A percentile compares a stretch with the other conserved stretches of the same genome.
Evolutionary conservation across 2,113 vertebrate species (phyloP).

Genomic region (Vireo altiloquus): DNA sequence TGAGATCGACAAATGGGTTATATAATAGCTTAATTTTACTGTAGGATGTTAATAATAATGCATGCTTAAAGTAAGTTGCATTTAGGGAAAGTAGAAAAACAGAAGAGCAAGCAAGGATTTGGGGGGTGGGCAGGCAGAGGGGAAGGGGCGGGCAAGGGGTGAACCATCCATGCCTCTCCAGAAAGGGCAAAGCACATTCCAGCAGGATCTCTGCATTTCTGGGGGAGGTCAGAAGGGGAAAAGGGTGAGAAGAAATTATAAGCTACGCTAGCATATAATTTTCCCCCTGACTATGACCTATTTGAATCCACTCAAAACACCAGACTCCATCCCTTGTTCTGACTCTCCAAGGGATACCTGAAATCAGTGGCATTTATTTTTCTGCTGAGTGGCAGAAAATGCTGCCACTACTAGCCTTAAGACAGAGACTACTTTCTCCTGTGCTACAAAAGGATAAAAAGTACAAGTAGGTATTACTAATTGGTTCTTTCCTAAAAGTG

Average conservation of each 20-base stretch:
- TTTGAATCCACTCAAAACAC: neutral
- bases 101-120: constrained; percentile 81
- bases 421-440: neutral
- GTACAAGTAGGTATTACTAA: neutral
- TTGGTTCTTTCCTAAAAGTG: neutral
- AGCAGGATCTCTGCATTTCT: constrained; percentile 11
- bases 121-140: neutral
- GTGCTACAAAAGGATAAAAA: neutral
- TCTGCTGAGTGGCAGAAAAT: neutral
- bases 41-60: constrained; percentile 84
- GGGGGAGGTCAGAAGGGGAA: neutral
- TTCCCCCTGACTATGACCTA: neutral
- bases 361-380: neutral
- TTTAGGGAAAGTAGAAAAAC: constrained; percentile 98
- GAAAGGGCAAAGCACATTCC: constrained; percentile 68
- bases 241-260: neutral
- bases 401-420: neutral
- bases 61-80: constrained; percentile 99
- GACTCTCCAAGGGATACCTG: neutral
- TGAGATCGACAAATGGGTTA: constrained; percentile 82
- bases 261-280: neutral
- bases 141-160: neutral
- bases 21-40: constrained; percentile 73
- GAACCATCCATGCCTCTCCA: constrained; percentile 63
- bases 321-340: neutral